Percentiles rank a stretch among this genome's conserved stretches.
These are phyloP conservation scores for Salmo trutta DNA, from an alignment of 2,797 vertebrate species.

Conservation along the genomic window DNA sequence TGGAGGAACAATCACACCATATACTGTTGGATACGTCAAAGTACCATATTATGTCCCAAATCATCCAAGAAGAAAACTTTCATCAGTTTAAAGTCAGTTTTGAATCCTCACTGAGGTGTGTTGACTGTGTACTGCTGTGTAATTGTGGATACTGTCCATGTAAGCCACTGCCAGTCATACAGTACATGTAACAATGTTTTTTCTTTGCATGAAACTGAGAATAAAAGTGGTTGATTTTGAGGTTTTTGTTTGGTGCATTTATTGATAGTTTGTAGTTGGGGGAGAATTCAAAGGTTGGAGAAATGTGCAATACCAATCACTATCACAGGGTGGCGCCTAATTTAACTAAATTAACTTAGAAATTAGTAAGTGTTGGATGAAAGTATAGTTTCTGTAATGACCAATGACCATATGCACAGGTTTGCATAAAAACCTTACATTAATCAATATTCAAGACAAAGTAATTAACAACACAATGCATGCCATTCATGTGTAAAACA, in stretches of 20 bases:
- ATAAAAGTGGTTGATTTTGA: conserved; percentile 52
- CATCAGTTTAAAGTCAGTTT: no score
- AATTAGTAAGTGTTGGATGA: not conserved
- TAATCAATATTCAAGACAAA: no score
- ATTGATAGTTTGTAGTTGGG: not conserved
- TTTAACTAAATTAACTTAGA: not conserved
- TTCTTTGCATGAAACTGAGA: conserved; percentile 60
- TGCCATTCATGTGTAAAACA: not conserved
- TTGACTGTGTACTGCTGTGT: not conserved
- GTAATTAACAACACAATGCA: not conserved
- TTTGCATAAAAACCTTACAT: conserved; percentile 20
- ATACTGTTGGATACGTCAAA: not conserved
- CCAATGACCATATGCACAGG: no score
- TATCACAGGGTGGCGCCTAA: conserved; percentile 39
- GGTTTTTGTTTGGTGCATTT: not conserved
- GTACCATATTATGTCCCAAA: not conserved
- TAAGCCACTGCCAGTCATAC: conserved; percentile 29
- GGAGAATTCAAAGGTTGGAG: not conserved
- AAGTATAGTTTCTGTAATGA: not conserved
- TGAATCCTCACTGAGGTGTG: not conserved
- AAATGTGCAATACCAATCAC: conserved; percentile 28
- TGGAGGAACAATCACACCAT: not conserved
- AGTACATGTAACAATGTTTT: conserved; percentile 31
- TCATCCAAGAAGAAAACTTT: no score
- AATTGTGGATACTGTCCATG: not conserved